Conservation (phyloP, 1,140 invertebrate genomes). For the Papilio aristodemus region DNA sequence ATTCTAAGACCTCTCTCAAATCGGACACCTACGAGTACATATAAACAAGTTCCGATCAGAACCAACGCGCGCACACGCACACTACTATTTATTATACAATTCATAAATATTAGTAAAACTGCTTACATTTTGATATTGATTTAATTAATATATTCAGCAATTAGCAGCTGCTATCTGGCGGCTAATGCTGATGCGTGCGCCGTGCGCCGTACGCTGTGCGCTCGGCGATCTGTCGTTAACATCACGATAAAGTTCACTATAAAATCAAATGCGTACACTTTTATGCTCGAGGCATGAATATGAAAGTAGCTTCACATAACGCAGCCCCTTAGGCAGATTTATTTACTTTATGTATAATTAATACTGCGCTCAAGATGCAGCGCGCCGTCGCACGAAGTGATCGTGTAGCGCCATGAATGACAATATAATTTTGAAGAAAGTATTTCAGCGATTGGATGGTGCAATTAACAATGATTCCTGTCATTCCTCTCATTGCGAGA, state of each 20-base stretch:
- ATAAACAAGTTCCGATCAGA: not conserved
- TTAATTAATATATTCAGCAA: conserved; percentile 14
- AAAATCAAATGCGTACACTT: conserved; percentile 13
- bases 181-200: not conserved
- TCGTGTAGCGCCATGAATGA: no score
- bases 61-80: not conserved
- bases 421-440: no score
- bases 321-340: not conserved
- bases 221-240: not conserved
- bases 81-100: not conserved
- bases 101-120: not conserved
- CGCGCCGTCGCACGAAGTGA: no score
- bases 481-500: no score
- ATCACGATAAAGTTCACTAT: conserved; percentile 1
- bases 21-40: no score
- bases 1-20: no score
- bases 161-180: not conserved
- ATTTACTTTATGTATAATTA: conserved; percentile 11
- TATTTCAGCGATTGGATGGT: no score
- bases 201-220: no score
- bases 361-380: not conserved
- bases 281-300: conserved; percentile 14
- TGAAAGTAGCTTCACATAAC: not conserved
- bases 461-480: no score
- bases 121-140: conserved; percentile 1